These are phyloP conservation scores for Mimas tiliae DNA, from an alignment of 2,888 invertebrate species.

Conservation along the genomic window DNA sequence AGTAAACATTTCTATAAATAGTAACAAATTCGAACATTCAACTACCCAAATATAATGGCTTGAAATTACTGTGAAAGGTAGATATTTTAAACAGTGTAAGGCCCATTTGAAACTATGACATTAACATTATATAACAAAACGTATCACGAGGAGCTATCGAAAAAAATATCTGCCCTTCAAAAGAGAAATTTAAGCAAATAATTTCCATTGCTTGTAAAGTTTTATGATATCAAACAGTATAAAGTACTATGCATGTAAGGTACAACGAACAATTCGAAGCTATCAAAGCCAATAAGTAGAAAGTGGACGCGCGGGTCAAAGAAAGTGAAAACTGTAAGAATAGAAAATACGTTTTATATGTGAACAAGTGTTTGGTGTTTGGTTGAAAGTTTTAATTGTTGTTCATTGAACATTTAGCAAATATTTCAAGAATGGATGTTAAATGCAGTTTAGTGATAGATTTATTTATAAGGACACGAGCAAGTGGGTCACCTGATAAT, in stretches of 20 bases:
- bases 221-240: not conserved
- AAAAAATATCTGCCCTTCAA: constrained; percentile 2
- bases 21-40: no score
- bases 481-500: no score
- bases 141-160: no score
- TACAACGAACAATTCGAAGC: constrained; percentile 10
- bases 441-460: not conserved
- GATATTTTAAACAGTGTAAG: no score
- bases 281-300: constrained; percentile 36
- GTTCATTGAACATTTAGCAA: not conserved
- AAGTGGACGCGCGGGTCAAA: constrained; percentile 44
- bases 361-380: constrained; percentile 16
- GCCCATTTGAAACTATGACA: no score
- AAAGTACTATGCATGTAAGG: not conserved
- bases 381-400: constrained; percentile 9
- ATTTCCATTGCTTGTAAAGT: constrained; percentile 6
- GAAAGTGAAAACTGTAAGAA: constrained; percentile 50
- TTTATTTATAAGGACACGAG: no score
- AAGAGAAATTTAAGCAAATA: constrained; percentile 4
- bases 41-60: no score
- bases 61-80: no score
- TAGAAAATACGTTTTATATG: constrained; percentile 32
- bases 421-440: not conserved
- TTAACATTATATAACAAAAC: no score
- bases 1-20: no score